Evolutionary conservation across 2,888 invertebrate genomes (phyloP).

Genomic region (Lochmaea crataegi): DNA sequence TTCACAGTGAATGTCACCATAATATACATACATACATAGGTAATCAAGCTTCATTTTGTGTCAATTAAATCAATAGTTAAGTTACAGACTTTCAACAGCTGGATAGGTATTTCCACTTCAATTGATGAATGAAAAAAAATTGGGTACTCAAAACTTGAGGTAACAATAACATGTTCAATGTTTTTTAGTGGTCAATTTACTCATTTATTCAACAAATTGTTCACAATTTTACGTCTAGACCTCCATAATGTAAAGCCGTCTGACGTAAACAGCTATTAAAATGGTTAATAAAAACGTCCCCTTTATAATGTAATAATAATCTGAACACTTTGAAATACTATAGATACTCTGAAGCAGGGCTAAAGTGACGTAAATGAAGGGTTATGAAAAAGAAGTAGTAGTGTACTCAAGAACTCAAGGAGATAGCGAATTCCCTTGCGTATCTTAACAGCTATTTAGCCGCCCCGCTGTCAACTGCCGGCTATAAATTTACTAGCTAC

Average conservation of each 20-base stretch:
- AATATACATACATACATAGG: no score
- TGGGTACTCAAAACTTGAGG: no score
- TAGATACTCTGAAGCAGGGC: background rate
- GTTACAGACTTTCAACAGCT: no score
- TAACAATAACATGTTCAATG: no score
- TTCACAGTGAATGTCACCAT: no score
- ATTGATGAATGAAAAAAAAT: no score
- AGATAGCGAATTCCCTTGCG: constrained; percentile 45
- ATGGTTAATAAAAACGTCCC: background rate
- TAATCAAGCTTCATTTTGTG: no score
- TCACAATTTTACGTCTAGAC: no score
- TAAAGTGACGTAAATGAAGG: constrained; percentile 34
- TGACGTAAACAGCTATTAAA: background rate
- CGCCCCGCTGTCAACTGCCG: constrained; percentile 54
- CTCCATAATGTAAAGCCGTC: background rate
- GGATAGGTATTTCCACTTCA: no score
- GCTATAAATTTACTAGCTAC: constrained; percentile 56
- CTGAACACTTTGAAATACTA: constrained; percentile 2
- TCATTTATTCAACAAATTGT: no score
- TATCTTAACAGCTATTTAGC: constrained; percentile 59
- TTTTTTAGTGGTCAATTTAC: no score
- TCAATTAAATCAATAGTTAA: no score
- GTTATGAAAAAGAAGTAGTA: constrained; percentile 50
- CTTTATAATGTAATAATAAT: constrained; percentile 3
- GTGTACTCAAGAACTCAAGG: constrained; percentile 33